Evolutionary conservation across 2,113 vertebrate genomes (phyloP).

Genomic region (Xenopus borealis): DNA sequence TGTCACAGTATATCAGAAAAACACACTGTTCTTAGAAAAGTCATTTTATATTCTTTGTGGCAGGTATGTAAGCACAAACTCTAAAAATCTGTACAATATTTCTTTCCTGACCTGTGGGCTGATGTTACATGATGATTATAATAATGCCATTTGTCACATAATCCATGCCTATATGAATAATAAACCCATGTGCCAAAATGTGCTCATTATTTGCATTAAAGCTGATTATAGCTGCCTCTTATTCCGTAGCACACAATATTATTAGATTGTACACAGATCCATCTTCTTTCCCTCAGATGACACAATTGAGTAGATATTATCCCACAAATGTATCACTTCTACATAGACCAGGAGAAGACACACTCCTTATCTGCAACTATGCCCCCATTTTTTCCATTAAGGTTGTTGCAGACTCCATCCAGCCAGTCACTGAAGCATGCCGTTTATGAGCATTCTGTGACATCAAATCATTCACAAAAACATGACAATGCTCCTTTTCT

Average conservation of each 20-base stretch:
- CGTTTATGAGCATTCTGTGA: constrained; percentile 17
- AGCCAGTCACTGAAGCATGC: constrained; percentile 23
- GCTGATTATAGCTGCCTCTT: not conserved
- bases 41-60: no score
- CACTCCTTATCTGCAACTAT: constrained; percentile 28
- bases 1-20: no score
- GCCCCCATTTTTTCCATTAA: constrained; percentile 25
- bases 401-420: constrained; percentile 24
- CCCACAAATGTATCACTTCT: constrained; percentile 3
- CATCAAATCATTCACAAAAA: constrained; percentile 42
- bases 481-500: constrained; percentile 24
- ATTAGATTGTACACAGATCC: not conserved
- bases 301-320: constrained; percentile 12
- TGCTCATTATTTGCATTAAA: not conserved
- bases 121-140: no score
- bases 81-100: not conserved
- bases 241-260: not conserved
- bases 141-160: not conserved
- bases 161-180: not conserved
- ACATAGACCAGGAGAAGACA: constrained; percentile 3
- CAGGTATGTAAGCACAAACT: no score
- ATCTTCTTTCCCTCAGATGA: not conserved
- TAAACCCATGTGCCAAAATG: not conserved
- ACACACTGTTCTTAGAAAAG: no score
- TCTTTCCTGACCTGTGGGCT: not conserved